A percentile compares a stretch with the other conserved stretches of the same genome.
Evolutionary conservation across 2,113 vertebrate genomes (phyloP).

Genomic region (Neogobius melanostomus): DNA sequence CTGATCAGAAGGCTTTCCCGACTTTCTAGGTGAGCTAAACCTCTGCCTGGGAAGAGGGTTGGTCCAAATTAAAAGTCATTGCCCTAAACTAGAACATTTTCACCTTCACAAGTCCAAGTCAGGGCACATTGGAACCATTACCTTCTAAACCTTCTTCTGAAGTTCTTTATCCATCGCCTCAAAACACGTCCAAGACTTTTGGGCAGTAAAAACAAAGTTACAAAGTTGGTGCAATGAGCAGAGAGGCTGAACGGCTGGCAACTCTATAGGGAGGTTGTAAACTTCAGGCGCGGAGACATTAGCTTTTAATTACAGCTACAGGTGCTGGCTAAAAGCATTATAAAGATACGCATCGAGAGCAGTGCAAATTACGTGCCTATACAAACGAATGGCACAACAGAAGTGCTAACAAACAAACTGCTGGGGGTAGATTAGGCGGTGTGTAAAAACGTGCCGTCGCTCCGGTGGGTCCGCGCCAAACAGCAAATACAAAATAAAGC

Average conservation of each 20-base stretch:
- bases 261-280: constrained; percentile 43
- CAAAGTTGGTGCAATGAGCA: constrained; percentile 12
- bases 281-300: constrained; percentile 18
- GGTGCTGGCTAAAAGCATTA: constrained; percentile 13
- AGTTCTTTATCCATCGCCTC: too few species aligned
- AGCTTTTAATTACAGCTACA: constrained; percentile 29
- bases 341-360: background rate
- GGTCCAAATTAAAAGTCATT: too few species aligned
- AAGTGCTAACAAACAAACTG: constrained; percentile 7
- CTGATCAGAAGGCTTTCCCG: too few species aligned
- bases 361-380: constrained; percentile 10
- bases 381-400: background rate
- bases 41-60: too few species aligned
- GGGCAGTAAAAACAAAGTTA: constrained; percentile 13
- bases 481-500: constrained; percentile 21
- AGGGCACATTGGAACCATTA: background rate
- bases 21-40: too few species aligned
- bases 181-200: background rate
- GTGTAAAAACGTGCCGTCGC: constrained; percentile 6
- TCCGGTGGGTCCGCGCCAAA: background rate
- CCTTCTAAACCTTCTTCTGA: background rate
- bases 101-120: too few species aligned
- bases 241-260: constrained; percentile 30
- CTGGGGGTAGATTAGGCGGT: background rate
- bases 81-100: too few species aligned